These are phyloP conservation scores for Drosophila orena DNA, from an alignment of 1,140 invertebrate species.

Conservation along the genomic window DNA sequence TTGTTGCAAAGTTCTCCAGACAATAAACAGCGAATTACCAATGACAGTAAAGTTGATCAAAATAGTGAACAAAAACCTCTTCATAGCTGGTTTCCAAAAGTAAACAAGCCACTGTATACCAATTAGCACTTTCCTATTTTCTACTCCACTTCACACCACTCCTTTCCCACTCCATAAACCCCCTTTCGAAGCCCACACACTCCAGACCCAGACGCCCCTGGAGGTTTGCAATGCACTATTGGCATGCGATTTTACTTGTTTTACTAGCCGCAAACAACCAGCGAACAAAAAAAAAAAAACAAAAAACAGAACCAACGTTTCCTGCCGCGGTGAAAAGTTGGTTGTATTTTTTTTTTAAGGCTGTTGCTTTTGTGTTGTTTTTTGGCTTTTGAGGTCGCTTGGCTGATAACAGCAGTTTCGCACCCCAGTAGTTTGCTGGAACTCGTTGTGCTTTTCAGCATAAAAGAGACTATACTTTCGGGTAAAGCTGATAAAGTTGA, in stretches of 20 bases:
- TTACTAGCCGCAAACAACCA: conserved; percentile 56
- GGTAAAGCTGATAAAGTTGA: conserved; percentile 32
- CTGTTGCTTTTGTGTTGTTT: conserved; percentile 35
- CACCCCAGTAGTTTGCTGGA: conserved; percentile 26
- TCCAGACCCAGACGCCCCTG: conserved; percentile 31
- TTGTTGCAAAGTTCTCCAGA: background rate
- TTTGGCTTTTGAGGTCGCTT: conserved; percentile 74
- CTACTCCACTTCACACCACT: background rate
- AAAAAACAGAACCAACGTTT: conserved; percentile 57
- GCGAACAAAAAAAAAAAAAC: conserved; percentile 9
- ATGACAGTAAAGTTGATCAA: background rate
- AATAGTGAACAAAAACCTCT: conserved; percentile 1
- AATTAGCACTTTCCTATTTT: conserved; percentile 28
- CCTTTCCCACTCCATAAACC: background rate
- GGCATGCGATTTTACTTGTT: conserved; percentile 82
- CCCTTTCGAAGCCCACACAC: conserved; percentile 20
- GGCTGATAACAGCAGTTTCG: conserved; percentile 59
- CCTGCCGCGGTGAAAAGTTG: conserved; percentile 66
- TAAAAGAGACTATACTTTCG: conserved; percentile 37
- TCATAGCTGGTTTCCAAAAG: conserved; percentile 20
- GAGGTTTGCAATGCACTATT: conserved; percentile 67
- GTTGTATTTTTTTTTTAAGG: conserved; percentile 18
- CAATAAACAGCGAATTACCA: background rate
- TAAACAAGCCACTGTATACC: conserved; percentile 20
- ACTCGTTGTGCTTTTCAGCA: conserved; percentile 43